phyloP scores from a whole-genome alignment of 1,140 invertebrate genomes.

The Neotoxoptera formosana region DNA sequence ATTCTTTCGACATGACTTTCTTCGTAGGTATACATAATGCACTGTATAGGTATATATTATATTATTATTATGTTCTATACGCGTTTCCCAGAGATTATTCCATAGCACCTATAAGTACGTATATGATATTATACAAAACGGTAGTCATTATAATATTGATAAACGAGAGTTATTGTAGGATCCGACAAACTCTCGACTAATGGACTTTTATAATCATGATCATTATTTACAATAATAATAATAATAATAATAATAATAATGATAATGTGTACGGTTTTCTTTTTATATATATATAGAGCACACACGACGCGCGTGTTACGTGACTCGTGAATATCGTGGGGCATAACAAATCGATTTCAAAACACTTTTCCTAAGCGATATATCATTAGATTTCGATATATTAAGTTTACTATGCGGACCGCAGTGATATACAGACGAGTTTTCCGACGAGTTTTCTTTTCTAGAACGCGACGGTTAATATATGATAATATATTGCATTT shows the following conservation, averaged over 20 bases:
- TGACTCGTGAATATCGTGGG: not conserved
- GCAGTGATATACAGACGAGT: not conserved
- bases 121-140: not conserved
- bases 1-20: not conserved
- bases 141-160: not conserved
- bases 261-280: not conserved
- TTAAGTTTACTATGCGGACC: not conserved
- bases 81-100: constrained; percentile 31
- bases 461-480: not conserved
- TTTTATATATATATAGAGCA: not conserved
- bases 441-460: not conserved
- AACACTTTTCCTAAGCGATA: not conserved
- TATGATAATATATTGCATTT: not conserved
- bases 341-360: constrained; percentile 5
- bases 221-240: not conserved
- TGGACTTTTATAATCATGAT: not conserved
- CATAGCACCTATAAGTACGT: not conserved
- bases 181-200: constrained; percentile 7
- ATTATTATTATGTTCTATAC: not conserved
- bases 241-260: not conserved
- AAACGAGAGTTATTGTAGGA: not conserved
- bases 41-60: too few species aligned
- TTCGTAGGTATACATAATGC: not conserved
- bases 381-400: not conserved
- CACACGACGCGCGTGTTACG: not conserved